Conservation (phyloP, 2,797 vertebrate species). For the Pangasius larnaudii region DNA sequence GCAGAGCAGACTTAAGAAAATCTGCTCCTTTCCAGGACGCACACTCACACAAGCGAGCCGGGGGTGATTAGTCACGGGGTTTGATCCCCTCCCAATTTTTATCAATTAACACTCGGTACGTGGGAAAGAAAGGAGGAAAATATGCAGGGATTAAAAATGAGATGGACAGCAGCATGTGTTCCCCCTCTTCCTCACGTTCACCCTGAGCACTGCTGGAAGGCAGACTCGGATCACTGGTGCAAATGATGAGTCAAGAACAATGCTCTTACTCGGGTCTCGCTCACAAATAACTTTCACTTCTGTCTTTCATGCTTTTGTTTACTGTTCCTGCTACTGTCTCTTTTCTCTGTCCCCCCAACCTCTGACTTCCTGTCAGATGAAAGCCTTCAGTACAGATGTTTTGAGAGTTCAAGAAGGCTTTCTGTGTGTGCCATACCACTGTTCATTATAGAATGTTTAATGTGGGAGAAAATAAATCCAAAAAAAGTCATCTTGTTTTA, state of each 20-base stretch:
- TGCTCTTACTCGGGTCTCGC: constrained; percentile 34
- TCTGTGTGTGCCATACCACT: neutral
- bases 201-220: constrained; percentile 47
- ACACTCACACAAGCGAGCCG: constrained; percentile 5
- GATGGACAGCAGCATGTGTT: constrained; percentile 80
- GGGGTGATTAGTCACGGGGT: constrained; percentile 73
- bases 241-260: constrained; percentile 58
- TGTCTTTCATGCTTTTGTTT: neutral
- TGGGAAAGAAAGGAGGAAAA: constrained; percentile 77
- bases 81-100: constrained; percentile 73
- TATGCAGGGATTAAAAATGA: constrained; percentile 77
- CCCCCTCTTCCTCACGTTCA: constrained; percentile 34
- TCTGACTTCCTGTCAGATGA: neutral
- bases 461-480: neutral
- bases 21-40: constrained; percentile 33
- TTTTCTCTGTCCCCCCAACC: constrained; percentile 4
- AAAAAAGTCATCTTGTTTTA: neutral
- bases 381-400: neutral
- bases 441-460: neutral
- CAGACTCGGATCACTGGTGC: constrained; percentile 72
- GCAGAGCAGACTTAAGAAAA: constrained; percentile 43
- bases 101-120: constrained; percentile 82
- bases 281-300: constrained; percentile 3
- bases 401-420: neutral
- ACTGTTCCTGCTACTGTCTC: constrained; percentile 4